A percentile compares a stretch with the other conserved stretches of the same genome.
Conservation (phyloP, 1,140 invertebrate species). For the Lanistes nyassanus region DNA sequence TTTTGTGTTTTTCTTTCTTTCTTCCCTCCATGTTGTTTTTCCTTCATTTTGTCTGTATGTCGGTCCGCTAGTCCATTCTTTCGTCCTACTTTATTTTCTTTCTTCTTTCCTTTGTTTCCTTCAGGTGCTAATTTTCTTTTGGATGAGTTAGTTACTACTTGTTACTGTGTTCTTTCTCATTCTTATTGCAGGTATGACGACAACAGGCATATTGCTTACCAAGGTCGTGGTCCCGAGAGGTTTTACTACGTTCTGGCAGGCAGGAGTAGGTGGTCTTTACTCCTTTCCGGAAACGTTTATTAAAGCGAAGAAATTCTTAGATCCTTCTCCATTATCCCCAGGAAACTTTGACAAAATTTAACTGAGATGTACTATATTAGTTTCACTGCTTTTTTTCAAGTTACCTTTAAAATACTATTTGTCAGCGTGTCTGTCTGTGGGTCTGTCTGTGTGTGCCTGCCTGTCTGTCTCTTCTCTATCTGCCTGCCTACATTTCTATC, state of each 20-base stretch:
- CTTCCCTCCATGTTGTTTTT: too few species aligned
- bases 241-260: constrained; percentile 62
- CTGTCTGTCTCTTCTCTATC: too few species aligned
- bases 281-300: too few species aligned
- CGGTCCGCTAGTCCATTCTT: neutral
- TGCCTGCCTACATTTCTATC: too few species aligned
- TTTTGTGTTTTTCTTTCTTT: too few species aligned
- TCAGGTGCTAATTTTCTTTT: neutral
- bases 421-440: neutral
- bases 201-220: constrained; percentile 56
- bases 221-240: constrained; percentile 54
- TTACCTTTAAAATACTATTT: neutral
- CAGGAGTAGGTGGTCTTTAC: constrained; percentile 44
- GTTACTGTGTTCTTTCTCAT: neutral
- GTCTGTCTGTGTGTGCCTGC: constrained; percentile 3
- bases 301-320: too few species aligned
- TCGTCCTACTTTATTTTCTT: neutral
- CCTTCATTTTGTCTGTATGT: too few species aligned
- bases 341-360: neutral
- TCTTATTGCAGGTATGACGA: constrained; percentile 53
- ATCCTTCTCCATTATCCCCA: neutral
- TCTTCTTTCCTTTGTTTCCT: neutral
- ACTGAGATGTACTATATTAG: neutral
- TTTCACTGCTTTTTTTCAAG: neutral
- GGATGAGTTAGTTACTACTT: neutral